Evolutionary conservation across 2,113 vertebrate species (phyloP).

Genomic region (Gnathonemus echidnorhynchus): DNA sequence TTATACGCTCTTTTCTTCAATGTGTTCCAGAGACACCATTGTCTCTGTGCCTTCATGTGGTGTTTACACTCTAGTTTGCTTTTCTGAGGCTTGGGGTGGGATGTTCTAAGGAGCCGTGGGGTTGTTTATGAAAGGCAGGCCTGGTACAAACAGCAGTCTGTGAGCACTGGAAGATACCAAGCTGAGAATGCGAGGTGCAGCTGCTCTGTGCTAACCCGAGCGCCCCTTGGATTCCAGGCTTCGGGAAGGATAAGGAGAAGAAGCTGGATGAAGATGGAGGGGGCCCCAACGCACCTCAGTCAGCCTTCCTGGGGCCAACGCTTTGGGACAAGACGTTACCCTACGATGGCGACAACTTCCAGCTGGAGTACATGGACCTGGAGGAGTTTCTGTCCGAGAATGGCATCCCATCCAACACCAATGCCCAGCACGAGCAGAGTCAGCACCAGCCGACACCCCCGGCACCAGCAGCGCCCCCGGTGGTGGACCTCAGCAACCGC

Average conservation of each 20-base stretch:
- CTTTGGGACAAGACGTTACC: slow-evolving; percentile 98
- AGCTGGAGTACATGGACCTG: slow-evolving; percentile 99
- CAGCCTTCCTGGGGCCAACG: slow-evolving; percentile 92
- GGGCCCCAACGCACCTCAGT: slow-evolving; percentile 71
- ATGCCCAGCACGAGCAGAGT: slow-evolving; percentile 67
- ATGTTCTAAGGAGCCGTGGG: neutral
- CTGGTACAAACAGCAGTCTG: neutral
- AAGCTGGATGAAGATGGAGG: slow-evolving; percentile 84
- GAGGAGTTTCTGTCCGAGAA: slow-evolving; percentile 98
- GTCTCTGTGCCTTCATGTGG: neutral
- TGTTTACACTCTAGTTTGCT: slow-evolving; percentile 6
- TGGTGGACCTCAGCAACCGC: slow-evolving; percentile 87
- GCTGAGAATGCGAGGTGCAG: neutral
- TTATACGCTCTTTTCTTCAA: neutral
- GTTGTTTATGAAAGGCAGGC: neutral
- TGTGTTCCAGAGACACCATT: slow-evolving; percentile 3
- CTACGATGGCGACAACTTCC: slow-evolving; percentile 92
- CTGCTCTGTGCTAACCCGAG: neutral
- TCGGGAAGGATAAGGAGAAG: slow-evolving; percentile 87
- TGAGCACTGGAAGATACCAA: neutral
- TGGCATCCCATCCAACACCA: slow-evolving; percentile 84
- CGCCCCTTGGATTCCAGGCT: slow-evolving; percentile 60
- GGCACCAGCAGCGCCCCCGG: slow-evolving; percentile 63
- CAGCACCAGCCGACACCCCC: slow-evolving; percentile 36
- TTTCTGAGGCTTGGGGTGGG: neutral